Evolutionary conservation across 2,113 vertebrate species (phyloP), one percentile per base, ranked within the genome.

Genomic region (Sigmodon hispidus): DNA sequence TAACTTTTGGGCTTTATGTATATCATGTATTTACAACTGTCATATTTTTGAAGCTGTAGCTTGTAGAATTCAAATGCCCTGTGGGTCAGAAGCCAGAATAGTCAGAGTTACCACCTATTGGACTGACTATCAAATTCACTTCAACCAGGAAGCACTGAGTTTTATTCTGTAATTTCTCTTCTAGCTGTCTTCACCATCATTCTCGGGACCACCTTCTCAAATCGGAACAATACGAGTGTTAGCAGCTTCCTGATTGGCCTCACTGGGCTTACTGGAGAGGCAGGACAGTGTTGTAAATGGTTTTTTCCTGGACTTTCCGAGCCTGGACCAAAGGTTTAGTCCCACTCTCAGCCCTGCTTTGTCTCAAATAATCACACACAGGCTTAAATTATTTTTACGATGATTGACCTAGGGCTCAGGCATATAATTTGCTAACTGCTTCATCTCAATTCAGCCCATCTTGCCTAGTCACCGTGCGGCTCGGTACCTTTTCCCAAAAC

Each of bases 1-100:
- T 96, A 87, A 93, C 94, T 95, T 87, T 87, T 83, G 17, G 63
- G 34, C 61, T 95, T 87, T 93, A 92, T 87, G 43, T 75, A 40
- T 94, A 85, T 34, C 10, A 95, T 83, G 67, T 72, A 52, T 90
- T 94, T 94, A 93, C 34, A 87, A 80, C 81, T 36, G 45, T 61
- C 13, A 48, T 88, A 87, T 94, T 94, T 67, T 70, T 92, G 72
- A 97, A 90, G 1, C 16, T 84, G 63, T 5, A 48, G 19, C 84
- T 9, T 94, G 5, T 93, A 80, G 69, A 95, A 88, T 90, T 36
- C 36, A 94, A 94, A 80, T 92, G 8, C 5, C 31, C n/a, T 43
- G 65, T 72, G 34, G 88, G 8, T 93, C 65, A 90, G 34, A 36
- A 26, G 34, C n/a, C 75, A 92, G 81, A 93, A 21, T 4, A 31